These are phyloP conservation scores for Epinotia brunnichana DNA, from an alignment of 2,888 invertebrate genomes.

Conservation along the genomic window DNA sequence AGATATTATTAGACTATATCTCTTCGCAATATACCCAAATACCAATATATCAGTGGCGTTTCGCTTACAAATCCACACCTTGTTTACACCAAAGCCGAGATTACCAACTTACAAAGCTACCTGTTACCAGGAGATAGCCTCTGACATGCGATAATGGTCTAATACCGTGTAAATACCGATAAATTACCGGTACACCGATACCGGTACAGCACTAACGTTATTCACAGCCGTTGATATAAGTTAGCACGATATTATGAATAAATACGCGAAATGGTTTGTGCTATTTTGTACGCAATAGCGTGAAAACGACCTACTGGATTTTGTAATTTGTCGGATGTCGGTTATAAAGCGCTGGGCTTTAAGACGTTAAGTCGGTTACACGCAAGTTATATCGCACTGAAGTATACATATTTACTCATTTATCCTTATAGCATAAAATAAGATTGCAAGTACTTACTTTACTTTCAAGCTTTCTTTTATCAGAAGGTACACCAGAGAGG, in stretches of 20 bases:
- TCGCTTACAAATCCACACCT: conserved; percentile 28
- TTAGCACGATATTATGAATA: conserved; percentile 23
- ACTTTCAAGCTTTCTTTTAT: no score
- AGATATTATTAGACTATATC: conserved; percentile 20
- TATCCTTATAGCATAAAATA: neutral
- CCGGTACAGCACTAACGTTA: conserved; percentile 31
- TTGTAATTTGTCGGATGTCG: conserved; percentile 23
- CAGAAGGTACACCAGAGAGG: neutral
- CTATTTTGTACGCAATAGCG: conserved; percentile 20
- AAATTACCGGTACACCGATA: conserved; percentile 29
- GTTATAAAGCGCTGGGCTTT: conserved; percentile 11
- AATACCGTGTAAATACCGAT: conserved; percentile 43
- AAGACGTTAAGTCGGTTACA: neutral
- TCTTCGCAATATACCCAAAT: neutral
- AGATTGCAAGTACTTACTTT: no score
- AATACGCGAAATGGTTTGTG: conserved; percentile 15
- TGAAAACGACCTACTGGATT: conserved; percentile 32
- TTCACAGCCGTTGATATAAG: conserved; percentile 25
- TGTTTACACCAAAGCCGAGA: conserved; percentile 25
- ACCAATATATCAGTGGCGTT: conserved; percentile 16
- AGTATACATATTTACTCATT: neutral
- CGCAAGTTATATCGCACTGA: neutral
- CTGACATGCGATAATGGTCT: conserved; percentile 42
- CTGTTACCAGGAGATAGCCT: conserved; percentile 44
- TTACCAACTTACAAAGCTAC: conserved; percentile 38